Percentiles rank a stretch among this genome's conserved stretches.
Evolutionary conservation across 1,140 invertebrate genomes (phyloP).

Genomic region (Nixonia krombeini): DNA sequence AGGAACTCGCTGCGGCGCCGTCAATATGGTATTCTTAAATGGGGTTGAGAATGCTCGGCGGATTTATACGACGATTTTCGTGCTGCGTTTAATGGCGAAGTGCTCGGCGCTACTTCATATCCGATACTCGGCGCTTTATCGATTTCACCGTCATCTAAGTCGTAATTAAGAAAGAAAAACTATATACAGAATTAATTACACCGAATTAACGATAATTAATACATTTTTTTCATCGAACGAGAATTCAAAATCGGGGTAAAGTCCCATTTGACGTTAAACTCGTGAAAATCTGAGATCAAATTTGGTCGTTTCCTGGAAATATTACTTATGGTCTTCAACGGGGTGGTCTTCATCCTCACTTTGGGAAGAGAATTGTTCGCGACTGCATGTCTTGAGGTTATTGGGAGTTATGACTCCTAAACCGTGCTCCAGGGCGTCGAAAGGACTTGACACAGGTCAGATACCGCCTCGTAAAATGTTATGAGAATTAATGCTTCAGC

Average conservation of each 20-base stretch:
- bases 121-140: slow-evolving; percentile 40
- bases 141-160: no score
- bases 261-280: no score
- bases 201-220: no score
- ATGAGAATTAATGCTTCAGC: slow-evolving; percentile 68
- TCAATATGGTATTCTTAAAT: slow-evolving; percentile 52
- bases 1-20: slow-evolving; percentile 48
- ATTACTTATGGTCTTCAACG: slow-evolving; percentile 21
- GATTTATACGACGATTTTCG: slow-evolving; percentile 59
- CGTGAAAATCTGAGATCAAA: neutral
- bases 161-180: no score
- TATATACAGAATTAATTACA: neutral
- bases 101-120: slow-evolving; percentile 43
- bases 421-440: slow-evolving; percentile 62
- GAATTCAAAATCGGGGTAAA: neutral
- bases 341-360: slow-evolving; percentile 27
- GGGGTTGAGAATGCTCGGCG: slow-evolving; percentile 55
- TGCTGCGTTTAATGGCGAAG: slow-evolving; percentile 54
- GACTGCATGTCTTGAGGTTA: slow-evolving; percentile 70
- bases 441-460: slow-evolving; percentile 70
- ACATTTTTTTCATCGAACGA: no score
- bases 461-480: slow-evolving; percentile 71
- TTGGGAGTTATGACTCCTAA: slow-evolving; percentile 71
- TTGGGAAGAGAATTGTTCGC: slow-evolving; percentile 49
- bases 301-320: no score